Conservation (phyloP, 1,140 invertebrate genomes). For the Bombyx mandarina region DNA sequence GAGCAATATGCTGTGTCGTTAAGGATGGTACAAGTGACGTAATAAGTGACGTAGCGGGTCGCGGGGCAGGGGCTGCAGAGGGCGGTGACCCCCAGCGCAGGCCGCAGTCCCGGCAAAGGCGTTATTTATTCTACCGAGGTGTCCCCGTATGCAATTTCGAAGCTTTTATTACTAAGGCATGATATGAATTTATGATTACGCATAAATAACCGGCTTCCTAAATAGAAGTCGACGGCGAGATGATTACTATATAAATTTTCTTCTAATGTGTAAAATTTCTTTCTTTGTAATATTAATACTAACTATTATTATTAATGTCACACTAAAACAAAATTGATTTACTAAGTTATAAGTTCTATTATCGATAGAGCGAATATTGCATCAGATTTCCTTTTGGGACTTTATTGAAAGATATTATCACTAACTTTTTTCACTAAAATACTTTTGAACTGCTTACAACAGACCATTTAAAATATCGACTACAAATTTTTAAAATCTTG, state of each 20-base stretch:
- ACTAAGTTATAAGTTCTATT: no score
- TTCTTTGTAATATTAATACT: not conserved
- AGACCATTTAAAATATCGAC: no score
- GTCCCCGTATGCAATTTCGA: constrained; percentile 1
- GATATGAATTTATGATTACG: not conserved
- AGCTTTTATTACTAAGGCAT: not conserved
- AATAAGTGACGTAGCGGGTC: constrained; percentile 38
- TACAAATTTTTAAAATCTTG: no score
- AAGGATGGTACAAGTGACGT: constrained; percentile 27
- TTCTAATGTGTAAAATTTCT: not conserved
- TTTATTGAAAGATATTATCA: no score
- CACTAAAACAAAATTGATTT: no score
- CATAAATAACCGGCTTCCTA: not conserved
- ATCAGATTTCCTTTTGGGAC: no score
- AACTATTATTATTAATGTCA: no score
- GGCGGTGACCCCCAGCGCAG: constrained; percentile 36
- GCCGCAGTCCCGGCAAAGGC: constrained; percentile 15
- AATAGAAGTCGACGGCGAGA: not conserved
- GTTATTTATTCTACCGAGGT: constrained; percentile 18
- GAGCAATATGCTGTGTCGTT: no score
- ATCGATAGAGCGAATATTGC: no score
- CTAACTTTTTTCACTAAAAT: no score
- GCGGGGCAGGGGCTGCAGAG: constrained; percentile 16
- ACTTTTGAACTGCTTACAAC: no score
- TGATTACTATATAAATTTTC: not conserved